These are phyloP conservation scores for Philonicus albiceps DNA, from an alignment of 2,888 invertebrate species.

Conservation along the genomic window DNA sequence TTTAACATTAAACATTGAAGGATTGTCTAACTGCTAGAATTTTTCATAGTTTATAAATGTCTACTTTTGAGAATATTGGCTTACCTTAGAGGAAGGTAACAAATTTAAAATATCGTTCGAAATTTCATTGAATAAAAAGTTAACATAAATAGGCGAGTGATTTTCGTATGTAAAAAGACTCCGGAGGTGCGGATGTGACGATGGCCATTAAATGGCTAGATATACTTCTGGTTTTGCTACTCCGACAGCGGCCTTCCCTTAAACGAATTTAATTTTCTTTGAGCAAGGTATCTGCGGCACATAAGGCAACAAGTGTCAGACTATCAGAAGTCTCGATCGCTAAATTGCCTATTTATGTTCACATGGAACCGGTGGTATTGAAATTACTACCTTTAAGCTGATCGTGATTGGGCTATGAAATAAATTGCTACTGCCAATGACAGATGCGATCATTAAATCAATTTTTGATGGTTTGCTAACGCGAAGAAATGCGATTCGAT, in stretches of 20 bases:
- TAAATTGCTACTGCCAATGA: slow-evolving; percentile 25
- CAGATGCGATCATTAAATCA: slow-evolving; percentile 28
- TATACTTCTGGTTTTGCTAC: background rate
- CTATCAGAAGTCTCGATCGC: background rate
- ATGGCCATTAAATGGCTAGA: background rate
- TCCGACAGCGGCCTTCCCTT: background rate
- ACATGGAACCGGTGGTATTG: background rate
- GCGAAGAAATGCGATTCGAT: background rate
- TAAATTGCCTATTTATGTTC: background rate
- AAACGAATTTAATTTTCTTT: background rate
- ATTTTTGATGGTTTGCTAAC: background rate
- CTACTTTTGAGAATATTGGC: no score
- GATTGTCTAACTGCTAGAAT: no score
- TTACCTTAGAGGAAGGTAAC: no score
- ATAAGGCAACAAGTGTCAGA: background rate
- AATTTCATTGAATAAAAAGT: no score
- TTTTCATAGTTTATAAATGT: no score
- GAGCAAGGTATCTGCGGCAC: background rate
- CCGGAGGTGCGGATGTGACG: background rate
- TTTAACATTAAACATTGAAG: no score
- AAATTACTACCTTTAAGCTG: background rate
- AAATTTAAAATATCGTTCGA: no score
- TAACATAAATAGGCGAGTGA: no score
- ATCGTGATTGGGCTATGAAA: slow-evolving; percentile 25
- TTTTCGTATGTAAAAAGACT: background rate